phyloP scores from a whole-genome alignment of 1,140 invertebrate species.

The Anthonomus grandis region DNA sequence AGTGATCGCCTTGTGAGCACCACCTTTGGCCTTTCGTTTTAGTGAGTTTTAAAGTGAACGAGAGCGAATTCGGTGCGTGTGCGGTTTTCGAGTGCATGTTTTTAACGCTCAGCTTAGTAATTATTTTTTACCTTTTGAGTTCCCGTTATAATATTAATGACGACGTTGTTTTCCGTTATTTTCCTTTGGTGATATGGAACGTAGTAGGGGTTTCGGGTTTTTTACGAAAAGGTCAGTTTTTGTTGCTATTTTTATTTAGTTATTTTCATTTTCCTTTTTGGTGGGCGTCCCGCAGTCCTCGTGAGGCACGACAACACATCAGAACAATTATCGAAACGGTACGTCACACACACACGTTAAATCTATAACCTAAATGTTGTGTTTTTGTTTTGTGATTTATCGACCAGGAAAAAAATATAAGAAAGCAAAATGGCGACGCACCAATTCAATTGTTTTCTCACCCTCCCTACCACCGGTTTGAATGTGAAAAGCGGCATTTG shows the following conservation, averaged over 20 bases:
- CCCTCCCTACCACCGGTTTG: too few relatives aligned
- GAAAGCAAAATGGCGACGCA: neutral
- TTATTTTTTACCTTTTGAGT: too few relatives aligned
- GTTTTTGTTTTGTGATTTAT: conserved; percentile 15
- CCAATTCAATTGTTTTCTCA: too few relatives aligned
- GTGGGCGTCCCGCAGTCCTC: too few relatives aligned
- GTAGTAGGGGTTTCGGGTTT: conserved; percentile 47
- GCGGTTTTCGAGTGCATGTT: too few relatives aligned
- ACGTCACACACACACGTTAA: too few relatives aligned
- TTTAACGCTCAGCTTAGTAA: too few relatives aligned
- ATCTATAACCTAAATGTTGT: conserved; percentile 16
- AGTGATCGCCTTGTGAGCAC: neutral
- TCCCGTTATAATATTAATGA: conserved; percentile 23
- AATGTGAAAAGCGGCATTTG: too few relatives aligned
- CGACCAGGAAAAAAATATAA: conserved; percentile 14
- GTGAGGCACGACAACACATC: neutral
- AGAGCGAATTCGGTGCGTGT: too few relatives aligned
- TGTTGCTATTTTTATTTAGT: conserved; percentile 35
- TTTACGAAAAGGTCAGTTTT: conserved; percentile 50
- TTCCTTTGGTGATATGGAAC: conserved; percentile 46
- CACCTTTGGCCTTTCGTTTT: conserved; percentile 8
- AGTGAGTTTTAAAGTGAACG: neutral
- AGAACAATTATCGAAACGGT: conserved; percentile 14
- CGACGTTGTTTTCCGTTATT: conserved; percentile 34
- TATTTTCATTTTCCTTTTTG: conserved; percentile 23